phyloP scores from a whole-genome alignment of 92 coral and sea anemone species.

The Epizoanthus rinbou region DNA sequence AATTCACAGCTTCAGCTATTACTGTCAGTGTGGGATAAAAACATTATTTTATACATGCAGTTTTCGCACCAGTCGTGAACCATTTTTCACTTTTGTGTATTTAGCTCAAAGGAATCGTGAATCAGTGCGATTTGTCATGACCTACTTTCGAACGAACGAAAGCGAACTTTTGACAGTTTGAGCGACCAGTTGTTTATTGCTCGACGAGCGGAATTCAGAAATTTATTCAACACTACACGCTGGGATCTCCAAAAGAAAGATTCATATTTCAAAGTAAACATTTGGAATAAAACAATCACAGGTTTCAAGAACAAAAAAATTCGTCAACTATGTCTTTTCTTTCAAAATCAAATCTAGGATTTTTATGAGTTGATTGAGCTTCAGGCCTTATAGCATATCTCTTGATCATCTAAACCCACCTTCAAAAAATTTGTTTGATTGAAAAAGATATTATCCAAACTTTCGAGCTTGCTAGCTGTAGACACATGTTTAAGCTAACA shows the following conservation, averaged over 20 bases:
- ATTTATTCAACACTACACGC: constrained; percentile 23
- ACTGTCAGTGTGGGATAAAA: not conserved
- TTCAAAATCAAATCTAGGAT: constrained; percentile 6
- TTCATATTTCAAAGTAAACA: constrained; percentile 30
- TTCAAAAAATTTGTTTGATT: not conserved
- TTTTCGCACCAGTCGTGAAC: not conserved
- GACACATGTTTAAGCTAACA: constrained; percentile 5
- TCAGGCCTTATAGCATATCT: not conserved
- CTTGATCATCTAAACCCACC: not conserved
- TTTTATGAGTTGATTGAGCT: not conserved
- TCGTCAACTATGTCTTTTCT: constrained; percentile 6
- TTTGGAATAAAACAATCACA: constrained; percentile 32
- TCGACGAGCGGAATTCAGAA: constrained; percentile 29
- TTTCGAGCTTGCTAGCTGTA: not conserved
- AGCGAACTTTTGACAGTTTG: not conserved
- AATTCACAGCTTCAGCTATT: not conserved
- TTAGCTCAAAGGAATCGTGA: not conserved
- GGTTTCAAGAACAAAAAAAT: constrained; percentile 17
- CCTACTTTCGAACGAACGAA: not conserved
- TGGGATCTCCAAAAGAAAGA: constrained; percentile 10
- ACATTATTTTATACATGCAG: not conserved
- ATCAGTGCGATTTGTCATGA: not conserved
- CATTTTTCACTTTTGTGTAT: not conserved
- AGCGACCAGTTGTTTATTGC: not conserved
- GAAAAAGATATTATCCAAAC: not conserved